Percentiles rank a stretch among this genome's conserved stretches.
Conservation (phyloP, 2,113 vertebrate species). For the Lampris incognitus region DNA sequence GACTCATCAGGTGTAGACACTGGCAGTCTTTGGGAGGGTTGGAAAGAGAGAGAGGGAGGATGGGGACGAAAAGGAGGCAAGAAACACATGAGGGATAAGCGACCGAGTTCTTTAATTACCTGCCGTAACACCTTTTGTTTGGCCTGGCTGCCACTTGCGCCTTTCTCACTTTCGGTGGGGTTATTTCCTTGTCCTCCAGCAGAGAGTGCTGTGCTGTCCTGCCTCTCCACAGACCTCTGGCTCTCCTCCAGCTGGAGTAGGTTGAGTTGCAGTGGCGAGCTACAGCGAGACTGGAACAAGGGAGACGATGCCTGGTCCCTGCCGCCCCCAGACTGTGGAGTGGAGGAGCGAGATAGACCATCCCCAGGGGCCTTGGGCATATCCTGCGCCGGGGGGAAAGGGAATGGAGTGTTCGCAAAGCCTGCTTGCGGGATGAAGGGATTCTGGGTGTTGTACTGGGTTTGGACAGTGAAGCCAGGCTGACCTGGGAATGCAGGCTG, state of each 20-base stretch:
- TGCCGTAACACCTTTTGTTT: conserved; percentile 73
- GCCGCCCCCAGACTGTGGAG: conserved; percentile 78
- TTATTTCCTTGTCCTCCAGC: conserved; percentile 52
- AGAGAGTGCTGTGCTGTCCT: conserved; percentile 60
- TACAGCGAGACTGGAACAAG: conserved; percentile 92
- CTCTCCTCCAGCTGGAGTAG: conserved; percentile 91
- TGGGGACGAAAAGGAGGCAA: neutral
- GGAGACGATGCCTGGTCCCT: conserved; percentile 83
- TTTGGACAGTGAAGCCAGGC: conserved; percentile 53
- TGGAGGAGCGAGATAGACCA: conserved; percentile 81
- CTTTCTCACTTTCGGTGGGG: conserved; percentile 70
- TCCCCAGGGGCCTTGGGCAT: conserved; percentile 68
- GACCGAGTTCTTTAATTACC: conserved; percentile 65
- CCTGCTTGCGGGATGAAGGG: conserved; percentile 39
- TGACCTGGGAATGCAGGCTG: conserved; percentile 58
- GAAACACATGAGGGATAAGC: neutral
- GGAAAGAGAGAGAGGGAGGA: neutral
- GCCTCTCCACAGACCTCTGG: conserved; percentile 77
- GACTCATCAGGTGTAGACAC: conserved; percentile 1
- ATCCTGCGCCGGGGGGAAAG: conserved; percentile 70
- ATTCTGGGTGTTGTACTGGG: conserved; percentile 60
- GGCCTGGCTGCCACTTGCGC: conserved; percentile 54
- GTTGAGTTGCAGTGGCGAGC: conserved; percentile 92
- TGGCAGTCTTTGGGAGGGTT: neutral
- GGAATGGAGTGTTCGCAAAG: conserved; percentile 72